A percentile compares a stretch with the other conserved stretches of the same genome.
Conservation (phyloP, 2,797 vertebrate genomes). For the Darevskia nairensis region DNA sequence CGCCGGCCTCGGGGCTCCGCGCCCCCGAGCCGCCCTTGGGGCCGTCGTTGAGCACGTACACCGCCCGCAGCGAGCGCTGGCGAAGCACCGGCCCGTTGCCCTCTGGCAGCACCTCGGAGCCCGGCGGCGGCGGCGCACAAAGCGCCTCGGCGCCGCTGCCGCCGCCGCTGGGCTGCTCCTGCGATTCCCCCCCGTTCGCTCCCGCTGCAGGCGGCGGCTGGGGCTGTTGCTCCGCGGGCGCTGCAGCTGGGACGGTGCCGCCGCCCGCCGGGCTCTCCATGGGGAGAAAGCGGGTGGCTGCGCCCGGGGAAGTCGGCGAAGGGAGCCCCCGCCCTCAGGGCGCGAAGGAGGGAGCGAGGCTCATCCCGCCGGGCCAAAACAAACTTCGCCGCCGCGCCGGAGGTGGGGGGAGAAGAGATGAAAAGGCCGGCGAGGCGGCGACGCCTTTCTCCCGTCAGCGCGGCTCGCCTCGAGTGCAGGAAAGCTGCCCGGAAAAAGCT, state of each 20-base stretch:
- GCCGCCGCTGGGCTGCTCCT: constrained; percentile 3
- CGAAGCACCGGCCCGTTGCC: constrained; percentile 68
- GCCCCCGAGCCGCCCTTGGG: constrained; percentile 75
- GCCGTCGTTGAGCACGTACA: constrained; percentile 89
- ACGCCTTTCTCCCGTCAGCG: background rate
- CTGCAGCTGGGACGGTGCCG: background rate
- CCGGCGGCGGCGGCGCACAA: constrained; percentile 55
- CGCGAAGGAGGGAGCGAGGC: background rate
- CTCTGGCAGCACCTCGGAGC: background rate
- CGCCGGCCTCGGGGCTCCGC: constrained; percentile 89
- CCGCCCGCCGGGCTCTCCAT: constrained; percentile 59
- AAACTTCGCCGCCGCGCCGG: background rate
- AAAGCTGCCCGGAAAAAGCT: background rate
- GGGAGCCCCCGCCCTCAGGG: background rate
- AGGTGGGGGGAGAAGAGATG: too few species aligned
- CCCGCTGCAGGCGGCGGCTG: too few species aligned
- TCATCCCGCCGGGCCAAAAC: too few species aligned
- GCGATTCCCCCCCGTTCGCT: too few species aligned
- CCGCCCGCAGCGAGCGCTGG: constrained; percentile 84
- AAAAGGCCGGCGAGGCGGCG: background rate
- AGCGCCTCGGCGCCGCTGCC: background rate
- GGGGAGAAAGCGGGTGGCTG: background rate
- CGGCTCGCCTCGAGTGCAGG: background rate
- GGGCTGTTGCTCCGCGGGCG: background rate
- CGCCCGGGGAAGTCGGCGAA: too few species aligned